These are phyloP conservation scores for Puma concolor DNA, from an alignment of 2,113 vertebrate genomes.

Conservation along the genomic window DNA sequence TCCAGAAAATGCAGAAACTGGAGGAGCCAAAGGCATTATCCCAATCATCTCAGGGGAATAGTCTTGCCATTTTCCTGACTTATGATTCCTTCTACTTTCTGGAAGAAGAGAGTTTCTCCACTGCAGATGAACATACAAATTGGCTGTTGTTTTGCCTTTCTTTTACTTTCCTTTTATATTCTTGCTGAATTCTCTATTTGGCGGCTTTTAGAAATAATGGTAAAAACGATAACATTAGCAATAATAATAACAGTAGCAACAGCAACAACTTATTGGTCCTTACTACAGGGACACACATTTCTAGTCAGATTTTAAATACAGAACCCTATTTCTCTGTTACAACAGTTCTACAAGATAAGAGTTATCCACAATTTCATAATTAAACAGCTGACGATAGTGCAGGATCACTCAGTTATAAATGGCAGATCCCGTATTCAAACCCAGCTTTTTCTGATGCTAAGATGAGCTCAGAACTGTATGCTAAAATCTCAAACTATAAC, in stretches of 20 bases:
- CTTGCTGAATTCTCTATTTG: background rate
- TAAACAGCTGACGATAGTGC: background rate
- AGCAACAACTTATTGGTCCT: background rate
- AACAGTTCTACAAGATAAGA: background rate
- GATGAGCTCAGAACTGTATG: background rate
- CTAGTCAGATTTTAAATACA: constrained; percentile 18
- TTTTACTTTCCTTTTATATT: background rate
- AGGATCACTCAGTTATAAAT: background rate
- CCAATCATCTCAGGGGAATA: background rate
- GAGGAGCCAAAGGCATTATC: background rate
- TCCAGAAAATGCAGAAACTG: constrained; percentile 3
- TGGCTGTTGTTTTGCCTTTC: background rate
- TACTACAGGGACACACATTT: background rate
- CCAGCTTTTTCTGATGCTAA: background rate
- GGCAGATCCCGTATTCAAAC: background rate
- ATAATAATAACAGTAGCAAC: background rate
- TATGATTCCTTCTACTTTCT: constrained; percentile 25
- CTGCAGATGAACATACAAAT: background rate
- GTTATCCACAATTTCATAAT: background rate
- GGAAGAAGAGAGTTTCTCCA: background rate
- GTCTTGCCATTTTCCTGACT: background rate
- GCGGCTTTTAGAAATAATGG: background rate
- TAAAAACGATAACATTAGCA: background rate
- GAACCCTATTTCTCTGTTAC: background rate
- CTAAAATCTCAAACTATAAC: background rate